Evolutionary conservation across 2,797 vertebrate genomes (phyloP), one percentile per base, ranked within the genome.

Genomic region (Myotis myotis): DNA sequence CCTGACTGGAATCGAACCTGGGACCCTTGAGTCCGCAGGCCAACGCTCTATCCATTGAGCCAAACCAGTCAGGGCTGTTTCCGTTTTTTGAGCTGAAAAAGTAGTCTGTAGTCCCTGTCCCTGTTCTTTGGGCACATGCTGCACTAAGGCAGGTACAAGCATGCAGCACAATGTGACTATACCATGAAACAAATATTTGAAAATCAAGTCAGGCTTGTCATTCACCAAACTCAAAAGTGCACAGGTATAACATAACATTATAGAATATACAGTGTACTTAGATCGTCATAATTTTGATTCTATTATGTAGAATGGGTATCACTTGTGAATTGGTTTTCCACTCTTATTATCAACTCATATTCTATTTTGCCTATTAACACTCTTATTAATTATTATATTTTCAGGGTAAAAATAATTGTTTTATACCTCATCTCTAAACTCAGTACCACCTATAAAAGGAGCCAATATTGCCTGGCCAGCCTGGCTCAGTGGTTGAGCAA

Each of bases 231-330:
- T 92, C 25, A 64, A 38, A 96, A 93, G 44, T 36, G 12, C 33
- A 75, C 11, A 94, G 20, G 28, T 64, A 70, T 49, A 89, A 60
- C 44, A 62, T 82, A 91, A 71, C 11, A 78, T 51, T 78, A 53
- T 44, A 68, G 8, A 87, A 70, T 55, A 83, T 12, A 76, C 4
- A 85, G 44, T 60, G 33, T 74, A 91, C 55, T 87, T 60, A 87
- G 66, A 82, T 55, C 53, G 82, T 91, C 36, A 89, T 62, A 83
- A 87, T 79, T 41, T 93, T 80, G 88, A 94, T 92, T 87, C 28
- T 89, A 84, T 55, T 88, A 78, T 64, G 38, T 57, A 93, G 10
- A 47, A 47, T 30, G 12, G 20, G 6, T 94, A 87, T 85, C 47
- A 38, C 28, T 55, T 82, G 28, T 81, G 13, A 94, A 89, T 51